Evolutionary conservation across 2,113 vertebrate genomes (phyloP).

Genomic region (Oxyruncus cristatus): DNA sequence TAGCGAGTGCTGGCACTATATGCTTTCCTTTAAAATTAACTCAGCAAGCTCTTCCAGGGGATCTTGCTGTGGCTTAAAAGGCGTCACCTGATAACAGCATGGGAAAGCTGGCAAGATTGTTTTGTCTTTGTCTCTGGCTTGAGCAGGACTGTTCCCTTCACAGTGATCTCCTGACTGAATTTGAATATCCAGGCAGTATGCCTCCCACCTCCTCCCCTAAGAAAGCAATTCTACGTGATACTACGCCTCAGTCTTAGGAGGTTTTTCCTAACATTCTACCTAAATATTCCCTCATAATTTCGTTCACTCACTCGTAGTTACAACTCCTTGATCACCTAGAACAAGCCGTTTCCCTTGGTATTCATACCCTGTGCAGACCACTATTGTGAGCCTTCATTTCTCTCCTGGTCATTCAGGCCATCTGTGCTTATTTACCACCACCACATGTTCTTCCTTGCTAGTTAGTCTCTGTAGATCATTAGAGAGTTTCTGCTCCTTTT

Average conservation of each 20-base stretch:
- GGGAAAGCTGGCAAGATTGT: neutral
- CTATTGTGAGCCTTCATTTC: neutral
- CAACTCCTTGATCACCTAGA: neutral
- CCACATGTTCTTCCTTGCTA: neutral
- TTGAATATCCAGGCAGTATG: neutral
- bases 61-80: neutral
- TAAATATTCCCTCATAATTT: neutral
- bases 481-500: conserved; percentile 17
- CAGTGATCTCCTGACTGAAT: neutral
- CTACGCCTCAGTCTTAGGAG: neutral
- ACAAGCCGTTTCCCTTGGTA: neutral
- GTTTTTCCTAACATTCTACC: neutral
- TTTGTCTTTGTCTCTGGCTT: neutral
- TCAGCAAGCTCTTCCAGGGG: neutral
- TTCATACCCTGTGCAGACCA: neutral
- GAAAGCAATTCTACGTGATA: neutral
- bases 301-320: neutral
- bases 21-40: neutral
- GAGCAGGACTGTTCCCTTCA: neutral
- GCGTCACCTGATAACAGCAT: neutral
- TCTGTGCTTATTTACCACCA: neutral
- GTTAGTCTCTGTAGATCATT: neutral
- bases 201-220: neutral
- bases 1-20: neutral
- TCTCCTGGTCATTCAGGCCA: neutral